These are phyloP conservation scores for Typhlichthys subterraneus DNA, from an alignment of 2,797 vertebrate genomes.

Conservation along the genomic window DNA sequence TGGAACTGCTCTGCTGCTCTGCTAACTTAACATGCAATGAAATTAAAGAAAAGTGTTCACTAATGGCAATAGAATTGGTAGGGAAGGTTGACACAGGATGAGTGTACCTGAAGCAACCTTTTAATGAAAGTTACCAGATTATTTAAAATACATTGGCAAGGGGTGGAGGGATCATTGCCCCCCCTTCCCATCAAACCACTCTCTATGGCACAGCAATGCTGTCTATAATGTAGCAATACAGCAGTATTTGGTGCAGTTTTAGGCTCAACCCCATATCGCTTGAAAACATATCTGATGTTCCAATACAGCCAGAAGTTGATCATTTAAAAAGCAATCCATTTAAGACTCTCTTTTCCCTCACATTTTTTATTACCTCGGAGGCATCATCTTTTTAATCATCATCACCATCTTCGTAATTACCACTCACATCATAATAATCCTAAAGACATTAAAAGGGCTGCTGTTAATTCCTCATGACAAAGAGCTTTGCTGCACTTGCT, in stretches of 20 bases:
- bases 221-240: too few species aligned
- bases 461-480: conserved; percentile 67
- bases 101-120: too few species aligned
- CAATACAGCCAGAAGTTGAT: conserved; percentile 41
- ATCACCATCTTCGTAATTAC: conserved; percentile 69
- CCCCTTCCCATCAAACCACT: too few species aligned
- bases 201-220: too few species aligned
- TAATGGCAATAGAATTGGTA: too few species aligned
- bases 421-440: conserved; percentile 70
- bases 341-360: conserved; percentile 43
- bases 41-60: too few species aligned
- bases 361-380: conserved; percentile 67
- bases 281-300: conserved; percentile 19
- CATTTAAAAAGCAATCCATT: conserved; percentile 53
- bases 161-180: too few species aligned
- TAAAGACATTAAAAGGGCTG: conserved; percentile 68
- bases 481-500: conserved; percentile 50
- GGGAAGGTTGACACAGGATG: too few species aligned
- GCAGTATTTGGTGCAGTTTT: not conserved
- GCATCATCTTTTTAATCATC: conserved; percentile 70
- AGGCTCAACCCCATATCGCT: conserved; percentile 14
- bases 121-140: too few species aligned
- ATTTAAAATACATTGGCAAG: too few species aligned
- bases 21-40: too few species aligned
- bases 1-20: too few species aligned